phyloP scores from a whole-genome alignment of 2,888 invertebrate species.

The Drosophila seclusa region DNA sequence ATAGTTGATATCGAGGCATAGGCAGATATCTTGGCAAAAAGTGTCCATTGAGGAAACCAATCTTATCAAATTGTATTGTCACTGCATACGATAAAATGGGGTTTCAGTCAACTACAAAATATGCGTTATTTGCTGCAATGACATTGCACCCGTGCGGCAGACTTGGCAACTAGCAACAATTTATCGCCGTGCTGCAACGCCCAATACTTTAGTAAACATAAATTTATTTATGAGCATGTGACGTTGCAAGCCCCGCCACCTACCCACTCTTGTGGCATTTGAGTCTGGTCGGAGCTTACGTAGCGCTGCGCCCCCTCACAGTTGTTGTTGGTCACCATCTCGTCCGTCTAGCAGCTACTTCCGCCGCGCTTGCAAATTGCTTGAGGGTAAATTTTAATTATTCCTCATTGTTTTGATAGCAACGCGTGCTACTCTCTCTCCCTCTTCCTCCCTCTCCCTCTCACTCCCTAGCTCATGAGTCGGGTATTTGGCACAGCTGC shows the following conservation, averaged over 20 bases:
- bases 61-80: conserved; percentile 16
- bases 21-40: background rate
- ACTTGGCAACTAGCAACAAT: conserved; percentile 48
- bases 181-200: conserved; percentile 50
- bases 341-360: conserved; percentile 52
- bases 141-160: conserved; percentile 24
- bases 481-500: conserved; percentile 19
- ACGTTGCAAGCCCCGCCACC: conserved; percentile 18
- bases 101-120: conserved; percentile 54
- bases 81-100: conserved; percentile 33
- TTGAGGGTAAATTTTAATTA: conserved; percentile 82
- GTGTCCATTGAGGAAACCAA: conserved; percentile 7
- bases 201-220: conserved; percentile 69
- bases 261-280: conserved; percentile 8
- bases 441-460: background rate
- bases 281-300: conserved; percentile 12
- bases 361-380: conserved; percentile 74
- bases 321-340: conserved; percentile 25
- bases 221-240: conserved; percentile 79
- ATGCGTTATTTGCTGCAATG: conserved; percentile 6
- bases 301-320: conserved; percentile 17
- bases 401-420: conserved; percentile 80
- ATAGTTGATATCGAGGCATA: background rate
- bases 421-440: conserved; percentile 54
- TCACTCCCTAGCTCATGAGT: background rate